These are phyloP conservation scores for Desmodus rotundus DNA, from an alignment of 2,113 vertebrate genomes.

Conservation along the genomic window DNA sequence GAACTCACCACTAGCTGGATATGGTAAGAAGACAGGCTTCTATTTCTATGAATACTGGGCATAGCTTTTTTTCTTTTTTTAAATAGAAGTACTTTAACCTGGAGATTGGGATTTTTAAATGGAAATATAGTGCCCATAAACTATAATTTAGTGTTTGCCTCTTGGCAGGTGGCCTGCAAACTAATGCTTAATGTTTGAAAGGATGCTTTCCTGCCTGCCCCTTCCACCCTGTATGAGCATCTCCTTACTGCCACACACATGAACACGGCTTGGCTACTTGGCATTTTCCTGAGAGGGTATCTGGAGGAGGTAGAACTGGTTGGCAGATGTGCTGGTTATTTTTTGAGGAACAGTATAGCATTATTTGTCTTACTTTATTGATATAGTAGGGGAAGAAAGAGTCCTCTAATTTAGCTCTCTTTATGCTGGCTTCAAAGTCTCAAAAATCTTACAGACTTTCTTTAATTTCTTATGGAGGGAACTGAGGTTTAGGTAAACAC, in stretches of 20 bases:
- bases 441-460: not conserved
- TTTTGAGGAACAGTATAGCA: not conserved
- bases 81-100: not conserved
- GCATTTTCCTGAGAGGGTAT: conserved; percentile 10
- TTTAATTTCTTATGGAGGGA: conserved; percentile 23
- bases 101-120: not conserved
- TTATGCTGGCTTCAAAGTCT: not conserved
- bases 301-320: not conserved
- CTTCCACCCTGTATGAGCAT: not conserved
- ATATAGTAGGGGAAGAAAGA: not conserved
- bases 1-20: not conserved
- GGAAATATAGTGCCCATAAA: not conserved
- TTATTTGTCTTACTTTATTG: conserved; percentile 28
- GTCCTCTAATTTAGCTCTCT: not conserved
- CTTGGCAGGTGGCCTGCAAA: not conserved
- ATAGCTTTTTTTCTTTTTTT: not conserved
- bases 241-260: not conserved
- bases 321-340: not conserved
- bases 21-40: not conserved
- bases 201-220: not conserved
- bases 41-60: not conserved
- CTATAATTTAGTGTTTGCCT: not conserved
- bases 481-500: not conserved
- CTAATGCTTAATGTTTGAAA: not conserved
- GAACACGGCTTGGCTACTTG: not conserved